Base-by-base conservation (phyloP, 2,888 invertebrate species). In the Mantis religiosa region DNA sequence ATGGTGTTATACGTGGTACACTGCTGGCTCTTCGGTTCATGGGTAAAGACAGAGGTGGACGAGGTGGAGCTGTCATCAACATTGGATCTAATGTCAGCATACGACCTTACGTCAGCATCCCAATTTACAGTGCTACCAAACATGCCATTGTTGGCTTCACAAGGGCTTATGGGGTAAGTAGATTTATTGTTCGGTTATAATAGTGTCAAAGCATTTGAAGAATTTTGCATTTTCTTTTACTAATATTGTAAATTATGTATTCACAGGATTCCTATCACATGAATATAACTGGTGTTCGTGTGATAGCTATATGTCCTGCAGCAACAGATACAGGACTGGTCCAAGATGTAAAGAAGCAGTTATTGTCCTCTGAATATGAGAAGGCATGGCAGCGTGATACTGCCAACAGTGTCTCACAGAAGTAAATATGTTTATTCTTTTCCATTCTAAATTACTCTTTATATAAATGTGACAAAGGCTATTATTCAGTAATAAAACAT, bases 91-190 rank as follows among this genome's bases (percentile, higher is more conserved):
- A 96, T 47, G 95, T 96, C 47, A 96, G 96, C 92, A 93, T 94
- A 83, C 94, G 94, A 90, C 96, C 96, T 0, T 95, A 96, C 91
- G 95, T 96, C 9, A 96, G 96, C 89, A 95, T 96, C 47, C 97
- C 97, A 2, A 96, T 97, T 91, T 97, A 96, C 93, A 96, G 96
- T 0, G 96, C 97, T 25, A 97, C 96, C 27, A 97, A 97, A 92
- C 96, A 96, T 92, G 97, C 96, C 0, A 95, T 97, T 30, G 95
- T 96, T 27, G 96, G 96, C 83, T 94, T 97, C 89, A 96, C 96
- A 3, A 94, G 96, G 91, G 95, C 96, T 85, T 96, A 96, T 92
- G 97, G 97, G 91, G 96, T 96, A 92, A 93, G 94, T 92, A 87
- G 6, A 15, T 71, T 71, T 71, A 71, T 88, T 87, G 7, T 30